Evolutionary conservation across 2,797 vertebrate genomes (phyloP).

Genomic region (Hydrophis major): DNA sequence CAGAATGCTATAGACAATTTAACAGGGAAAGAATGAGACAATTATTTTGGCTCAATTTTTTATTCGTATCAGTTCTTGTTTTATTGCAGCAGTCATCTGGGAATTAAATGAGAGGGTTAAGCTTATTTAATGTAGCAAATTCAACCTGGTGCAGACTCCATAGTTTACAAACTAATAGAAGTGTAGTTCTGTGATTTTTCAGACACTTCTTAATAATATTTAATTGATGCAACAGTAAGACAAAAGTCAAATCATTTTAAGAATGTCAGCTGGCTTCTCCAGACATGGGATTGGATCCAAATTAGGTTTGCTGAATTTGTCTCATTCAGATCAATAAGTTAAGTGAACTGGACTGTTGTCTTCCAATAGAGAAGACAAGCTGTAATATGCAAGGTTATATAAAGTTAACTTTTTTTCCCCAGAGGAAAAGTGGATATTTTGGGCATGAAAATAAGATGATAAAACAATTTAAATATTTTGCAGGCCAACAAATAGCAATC

Average conservation of each 20-base stretch:
- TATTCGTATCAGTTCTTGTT: conserved; percentile 34
- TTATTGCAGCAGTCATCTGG: conserved; percentile 16
- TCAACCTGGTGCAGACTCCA: neutral
- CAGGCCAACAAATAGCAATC: neutral
- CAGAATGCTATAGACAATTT: conserved; percentile 22
- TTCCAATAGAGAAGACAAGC: neutral
- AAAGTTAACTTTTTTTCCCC: neutral
- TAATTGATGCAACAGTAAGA: neutral
- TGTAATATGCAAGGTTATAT: neutral
- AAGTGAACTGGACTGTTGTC: neutral
- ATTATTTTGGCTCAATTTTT: conserved; percentile 12
- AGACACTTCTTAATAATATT: conserved; percentile 18
- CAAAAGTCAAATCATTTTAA: neutral
- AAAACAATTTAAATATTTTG: neutral
- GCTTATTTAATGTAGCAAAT: conserved; percentile 18
- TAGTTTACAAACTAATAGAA: conserved; percentile 22
- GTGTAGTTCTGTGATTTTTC: neutral
- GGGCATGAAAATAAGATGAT: neutral
- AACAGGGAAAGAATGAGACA: conserved; percentile 30
- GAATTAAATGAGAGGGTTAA: conserved; percentile 11
- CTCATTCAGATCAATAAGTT: neutral
- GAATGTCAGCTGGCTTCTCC: neutral
- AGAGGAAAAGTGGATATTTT: neutral
- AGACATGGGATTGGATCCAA: neutral
- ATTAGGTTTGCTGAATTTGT: neutral